phyloP scores from a whole-genome alignment of 2,888 invertebrate species.

The Drosophila ochracea region DNA sequence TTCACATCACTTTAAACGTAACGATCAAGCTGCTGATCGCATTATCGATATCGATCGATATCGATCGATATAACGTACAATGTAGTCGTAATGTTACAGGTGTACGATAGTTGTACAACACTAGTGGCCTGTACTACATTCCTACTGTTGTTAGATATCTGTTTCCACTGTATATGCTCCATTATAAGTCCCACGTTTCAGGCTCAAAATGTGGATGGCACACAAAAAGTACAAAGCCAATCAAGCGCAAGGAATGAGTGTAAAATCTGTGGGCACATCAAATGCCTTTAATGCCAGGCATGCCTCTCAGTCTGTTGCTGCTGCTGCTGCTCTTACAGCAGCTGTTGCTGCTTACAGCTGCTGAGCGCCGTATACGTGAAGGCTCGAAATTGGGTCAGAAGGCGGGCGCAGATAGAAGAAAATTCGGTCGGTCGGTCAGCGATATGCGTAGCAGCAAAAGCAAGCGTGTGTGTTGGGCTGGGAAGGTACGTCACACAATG shows the following conservation, averaged over 20 bases:
- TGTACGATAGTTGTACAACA: not conserved
- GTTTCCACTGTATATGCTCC: not conserved
- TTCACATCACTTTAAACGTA: not conserved
- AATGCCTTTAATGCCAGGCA: constrained; percentile 72
- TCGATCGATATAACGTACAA: not conserved
- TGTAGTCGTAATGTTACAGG: no score
- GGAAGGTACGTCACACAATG: not conserved
- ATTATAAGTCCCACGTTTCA: not conserved
- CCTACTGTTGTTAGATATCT: not conserved
- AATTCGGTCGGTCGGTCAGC: constrained; percentile 17
- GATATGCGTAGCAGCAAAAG: constrained; percentile 26
- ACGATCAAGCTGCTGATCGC: not conserved
- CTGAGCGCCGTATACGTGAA: constrained; percentile 72
- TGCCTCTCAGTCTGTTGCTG: constrained; percentile 26
- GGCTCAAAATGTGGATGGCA: constrained; percentile 35
- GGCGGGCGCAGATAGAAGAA: constrained; percentile 31
- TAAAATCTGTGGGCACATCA: constrained; percentile 68
- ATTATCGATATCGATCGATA: not conserved
- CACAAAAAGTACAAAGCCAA: constrained; percentile 62
- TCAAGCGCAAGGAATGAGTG: constrained; percentile 73
- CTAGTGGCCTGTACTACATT: no score
- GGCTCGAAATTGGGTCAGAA: constrained; percentile 73
- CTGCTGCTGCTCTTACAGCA: not conserved
- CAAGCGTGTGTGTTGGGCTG: constrained; percentile 7
- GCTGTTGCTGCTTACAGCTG: constrained; percentile 23